phyloP scores from a whole-genome alignment of 2,113 vertebrate genomes.

The Macroglossus sobrinus region DNA sequence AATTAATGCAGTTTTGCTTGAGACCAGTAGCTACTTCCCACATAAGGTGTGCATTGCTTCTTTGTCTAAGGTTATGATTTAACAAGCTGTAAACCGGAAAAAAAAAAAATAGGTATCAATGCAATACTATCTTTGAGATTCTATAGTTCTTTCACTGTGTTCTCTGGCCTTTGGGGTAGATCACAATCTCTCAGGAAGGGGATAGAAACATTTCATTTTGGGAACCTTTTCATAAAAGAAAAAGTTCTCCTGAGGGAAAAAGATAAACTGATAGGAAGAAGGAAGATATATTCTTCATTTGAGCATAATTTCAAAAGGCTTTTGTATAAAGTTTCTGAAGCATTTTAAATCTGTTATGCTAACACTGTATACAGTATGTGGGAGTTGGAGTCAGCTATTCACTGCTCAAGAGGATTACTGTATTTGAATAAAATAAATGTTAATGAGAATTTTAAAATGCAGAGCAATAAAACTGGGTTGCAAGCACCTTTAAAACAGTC shows the following conservation, averaged over 20 bases:
- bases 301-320: conserved; percentile 53
- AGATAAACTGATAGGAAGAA: conserved; percentile 36
- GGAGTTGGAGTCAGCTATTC: conserved; percentile 37
- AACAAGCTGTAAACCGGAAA: background rate
- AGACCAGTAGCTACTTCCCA: background rate
- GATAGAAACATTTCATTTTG: conserved; percentile 32
- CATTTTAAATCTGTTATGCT: conserved; percentile 47
- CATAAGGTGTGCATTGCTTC: background rate
- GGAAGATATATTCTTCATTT: conserved; percentile 32
- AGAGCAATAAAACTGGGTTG: background rate
- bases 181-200: background rate
- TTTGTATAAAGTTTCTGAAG: conserved; percentile 47
- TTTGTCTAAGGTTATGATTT: background rate
- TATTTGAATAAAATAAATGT: conserved; percentile 31
- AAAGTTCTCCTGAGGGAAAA: conserved; percentile 26
- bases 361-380: background rate
- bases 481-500: background rate
- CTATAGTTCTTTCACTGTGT: background rate
- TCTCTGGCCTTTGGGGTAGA: background rate
- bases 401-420: background rate
- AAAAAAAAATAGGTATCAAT: background rate
- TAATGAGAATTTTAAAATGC: conserved; percentile 49
- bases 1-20: background rate
- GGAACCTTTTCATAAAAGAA: conserved; percentile 34
- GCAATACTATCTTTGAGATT: background rate